Percentiles rank a stretch among this genome's conserved stretches.
Evolutionary conservation across 2,797 vertebrate species (phyloP).

Genomic region (Novumbra hubbsi): DNA sequence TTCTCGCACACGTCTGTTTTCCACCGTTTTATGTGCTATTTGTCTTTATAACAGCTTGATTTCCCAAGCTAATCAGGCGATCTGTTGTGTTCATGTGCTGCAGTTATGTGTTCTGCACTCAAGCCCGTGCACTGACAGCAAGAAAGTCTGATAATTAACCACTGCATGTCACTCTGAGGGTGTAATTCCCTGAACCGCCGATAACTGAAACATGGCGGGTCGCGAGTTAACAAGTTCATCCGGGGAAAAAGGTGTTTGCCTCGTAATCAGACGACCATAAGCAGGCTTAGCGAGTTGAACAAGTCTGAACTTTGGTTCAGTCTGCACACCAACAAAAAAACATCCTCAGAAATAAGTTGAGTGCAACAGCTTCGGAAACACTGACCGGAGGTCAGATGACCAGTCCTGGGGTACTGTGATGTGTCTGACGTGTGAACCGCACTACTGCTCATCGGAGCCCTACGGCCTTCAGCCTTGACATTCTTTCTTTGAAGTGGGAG

Average conservation of each 20-base stretch:
- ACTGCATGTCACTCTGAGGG: not conserved
- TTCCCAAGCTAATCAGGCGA: too few relatives aligned
- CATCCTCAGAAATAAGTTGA: conserved; percentile 46
- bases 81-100: not conserved
- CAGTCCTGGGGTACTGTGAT: not conserved
- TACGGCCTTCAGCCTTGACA: too few relatives aligned
- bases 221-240: not conserved
- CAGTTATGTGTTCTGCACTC: too few relatives aligned
- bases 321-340: conserved; percentile 61
- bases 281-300: conserved; percentile 72
- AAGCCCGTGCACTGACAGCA: too few relatives aligned
- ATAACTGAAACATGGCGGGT: not conserved
- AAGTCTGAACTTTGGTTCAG: conserved; percentile 54
- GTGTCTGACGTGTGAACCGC: too few relatives aligned
- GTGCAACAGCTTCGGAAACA: conserved; percentile 37
- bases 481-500: not conserved
- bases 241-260: conserved; percentile 37
- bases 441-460: too few relatives aligned
- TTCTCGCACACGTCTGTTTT: conserved; percentile 40
- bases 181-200: not conserved
- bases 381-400: conserved; percentile 33
- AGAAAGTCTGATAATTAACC: too few relatives aligned
- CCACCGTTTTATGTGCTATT: conserved; percentile 57
- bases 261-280: conserved; percentile 62
- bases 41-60: not conserved